Evolutionary conservation across 2,113 vertebrate species (phyloP).

Genomic region (Ginglymostoma cirratum): DNA sequence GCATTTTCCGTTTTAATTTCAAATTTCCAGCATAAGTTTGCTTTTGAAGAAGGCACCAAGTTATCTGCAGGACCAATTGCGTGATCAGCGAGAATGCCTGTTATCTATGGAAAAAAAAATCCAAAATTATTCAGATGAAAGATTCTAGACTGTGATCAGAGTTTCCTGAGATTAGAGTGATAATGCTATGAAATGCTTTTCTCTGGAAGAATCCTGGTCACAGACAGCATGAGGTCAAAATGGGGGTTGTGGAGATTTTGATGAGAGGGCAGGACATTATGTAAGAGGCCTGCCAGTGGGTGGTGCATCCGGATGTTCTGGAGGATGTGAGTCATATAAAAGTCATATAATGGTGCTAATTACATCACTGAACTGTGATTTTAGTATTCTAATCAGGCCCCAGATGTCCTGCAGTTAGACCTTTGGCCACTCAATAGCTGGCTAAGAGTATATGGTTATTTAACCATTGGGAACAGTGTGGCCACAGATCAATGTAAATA

Average conservation of each 20-base stretch:
- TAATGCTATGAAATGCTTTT: neutral
- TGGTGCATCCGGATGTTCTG: neutral
- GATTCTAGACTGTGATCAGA: neutral
- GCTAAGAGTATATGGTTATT: neutral
- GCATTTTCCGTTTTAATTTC: too few relatives aligned
- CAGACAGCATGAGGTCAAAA: neutral
- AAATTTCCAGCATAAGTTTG: too few relatives aligned
- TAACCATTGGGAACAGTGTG: neutral
- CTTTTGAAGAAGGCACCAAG: neutral
- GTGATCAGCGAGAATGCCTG: too few relatives aligned
- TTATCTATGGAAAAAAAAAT: neutral
- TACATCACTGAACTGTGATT: neutral
- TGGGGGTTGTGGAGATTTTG: neutral
- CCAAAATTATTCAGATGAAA: neutral
- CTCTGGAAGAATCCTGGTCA: neutral
- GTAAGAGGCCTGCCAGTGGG: neutral
- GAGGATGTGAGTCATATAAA: neutral
- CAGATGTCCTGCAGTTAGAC: neutral
- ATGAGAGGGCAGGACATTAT: neutral
- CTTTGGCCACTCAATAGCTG: neutral
- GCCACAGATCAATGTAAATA: neutral
- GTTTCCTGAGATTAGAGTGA: neutral
- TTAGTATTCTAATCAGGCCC: neutral
- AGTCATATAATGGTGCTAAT: too few relatives aligned
- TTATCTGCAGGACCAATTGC: neutral